Base-by-base conservation (phyloP, 2,888 invertebrate genomes). In the Dryocosmus kuriphilus region DNA sequence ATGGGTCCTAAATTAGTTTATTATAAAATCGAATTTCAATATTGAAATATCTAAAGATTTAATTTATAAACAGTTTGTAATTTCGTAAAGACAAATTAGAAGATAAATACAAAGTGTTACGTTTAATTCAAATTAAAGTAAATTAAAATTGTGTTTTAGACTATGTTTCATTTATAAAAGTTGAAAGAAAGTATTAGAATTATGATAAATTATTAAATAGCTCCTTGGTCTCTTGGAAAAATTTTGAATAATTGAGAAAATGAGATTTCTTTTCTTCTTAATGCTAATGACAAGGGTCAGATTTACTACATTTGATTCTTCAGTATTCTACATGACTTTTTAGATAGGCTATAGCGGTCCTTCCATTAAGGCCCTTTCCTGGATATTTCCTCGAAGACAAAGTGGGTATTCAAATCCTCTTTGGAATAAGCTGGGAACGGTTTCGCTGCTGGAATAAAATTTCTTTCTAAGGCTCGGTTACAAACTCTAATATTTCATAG, bases 341-440 rank as follows among this genome's bases (percentile, higher is more conserved):
- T 19, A 67, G 24, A 24, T 24, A 46, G 41, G 16, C 24, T 27
- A 51, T 51, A 41, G 27, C 38, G 24, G 65, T 67, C 38, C 41
- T 22, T 38, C 24, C 65, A 65, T 65, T 27, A 46, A 67, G 46
- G 65, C 65, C 41, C 27, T 67, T 19, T 67, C 27, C 16, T 46
- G 38, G 19, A 41, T 67, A 67, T 67, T 67, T 67, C 41, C 27
- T 67, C 16, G 65, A 67, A 67, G 65, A 67, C 65, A 67, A 67
- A 67, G 65, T 67, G 41, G 65, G 65, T 67, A 67, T 27, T 67
- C 65, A 67, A 67, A 67, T 67, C 22, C 65, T 67, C 65, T 67
- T 67, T 67, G n/a, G 27, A 16, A 27, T 41, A 27, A 41, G 38
- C 35, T 65, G 14, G 60, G 60, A 5, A 35, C 19, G 46, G 46